A percentile compares a stretch with the other conserved stretches of the same genome.
Conservation (phyloP, 2,797 vertebrate genomes). For the Intellagama lesueurii region DNA sequence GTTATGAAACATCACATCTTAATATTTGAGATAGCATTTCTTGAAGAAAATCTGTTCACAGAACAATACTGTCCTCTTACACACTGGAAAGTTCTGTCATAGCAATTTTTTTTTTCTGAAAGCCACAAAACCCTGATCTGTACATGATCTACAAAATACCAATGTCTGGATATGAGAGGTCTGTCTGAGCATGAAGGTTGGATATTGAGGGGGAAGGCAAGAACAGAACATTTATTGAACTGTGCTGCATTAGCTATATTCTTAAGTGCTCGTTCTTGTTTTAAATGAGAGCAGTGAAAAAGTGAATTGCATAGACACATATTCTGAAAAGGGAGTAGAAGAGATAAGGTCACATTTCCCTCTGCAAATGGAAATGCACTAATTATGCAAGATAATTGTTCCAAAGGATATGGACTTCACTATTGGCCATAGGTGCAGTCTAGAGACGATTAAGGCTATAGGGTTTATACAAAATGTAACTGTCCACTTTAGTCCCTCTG, state of each 20-base stretch:
- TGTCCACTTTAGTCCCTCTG: background rate
- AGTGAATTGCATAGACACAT: background rate
- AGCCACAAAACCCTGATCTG: background rate
- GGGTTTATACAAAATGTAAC: background rate
- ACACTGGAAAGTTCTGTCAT: background rate
- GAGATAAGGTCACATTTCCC: background rate
- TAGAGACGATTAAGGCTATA: background rate
- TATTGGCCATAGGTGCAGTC: background rate
- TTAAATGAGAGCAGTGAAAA: background rate
- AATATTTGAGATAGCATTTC: background rate
- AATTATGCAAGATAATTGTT: background rate
- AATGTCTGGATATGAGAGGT: background rate
- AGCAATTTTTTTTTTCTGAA: background rate
- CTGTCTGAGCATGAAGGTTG: background rate
- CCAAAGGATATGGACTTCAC: too few species aligned
- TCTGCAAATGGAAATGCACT: background rate
- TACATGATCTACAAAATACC: background rate
- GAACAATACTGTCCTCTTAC: slow-evolving; percentile 7
- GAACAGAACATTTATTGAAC: too few species aligned
- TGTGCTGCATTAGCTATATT: background rate
- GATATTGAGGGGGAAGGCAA: background rate
- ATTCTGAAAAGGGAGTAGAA: background rate
- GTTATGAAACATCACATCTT: background rate
- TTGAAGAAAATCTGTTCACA: background rate
- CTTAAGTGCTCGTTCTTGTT: background rate